A percentile compares a stretch with the other conserved stretches of the same genome.
phyloP scores from a whole-genome alignment of 2,797 vertebrate species.

The Darevskia mixta region DNA sequence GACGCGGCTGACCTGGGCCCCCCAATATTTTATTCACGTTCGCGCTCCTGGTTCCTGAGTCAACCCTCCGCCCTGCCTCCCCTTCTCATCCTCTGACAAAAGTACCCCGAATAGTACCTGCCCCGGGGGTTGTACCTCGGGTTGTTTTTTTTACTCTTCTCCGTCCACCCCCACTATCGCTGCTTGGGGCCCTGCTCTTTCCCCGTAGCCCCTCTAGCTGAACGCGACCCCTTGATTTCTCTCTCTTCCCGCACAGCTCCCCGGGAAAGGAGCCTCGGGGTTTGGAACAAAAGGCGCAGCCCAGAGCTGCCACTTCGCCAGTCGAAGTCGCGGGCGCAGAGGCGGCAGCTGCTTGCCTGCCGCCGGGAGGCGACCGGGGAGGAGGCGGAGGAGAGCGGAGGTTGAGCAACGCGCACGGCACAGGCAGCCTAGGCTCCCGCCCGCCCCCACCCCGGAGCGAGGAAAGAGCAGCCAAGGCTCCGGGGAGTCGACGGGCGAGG shows the following conservation, averaged over 20 bases:
- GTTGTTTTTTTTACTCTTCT: too few species aligned
- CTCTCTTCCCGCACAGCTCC: neutral
- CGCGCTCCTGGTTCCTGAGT: too few species aligned
- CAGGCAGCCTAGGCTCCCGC: neutral
- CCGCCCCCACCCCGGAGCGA: neutral
- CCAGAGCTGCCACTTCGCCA: neutral
- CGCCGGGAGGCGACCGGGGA: neutral
- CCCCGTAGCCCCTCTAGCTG: neutral
- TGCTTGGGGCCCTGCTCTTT: neutral
- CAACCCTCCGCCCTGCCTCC: too few species aligned
- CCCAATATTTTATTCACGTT: too few species aligned
- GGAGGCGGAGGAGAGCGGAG: neutral
- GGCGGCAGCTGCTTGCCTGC: neutral
- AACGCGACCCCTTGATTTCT: rapidly evolving
- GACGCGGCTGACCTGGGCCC: too few species aligned
- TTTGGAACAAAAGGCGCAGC: neutral
- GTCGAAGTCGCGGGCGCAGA: neutral
- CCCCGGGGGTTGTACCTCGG: too few species aligned
- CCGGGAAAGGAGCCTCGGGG: neutral
- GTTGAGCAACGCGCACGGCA: neutral
- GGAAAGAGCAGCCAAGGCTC: neutral
- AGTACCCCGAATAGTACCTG: too few species aligned
- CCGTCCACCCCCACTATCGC: too few species aligned
- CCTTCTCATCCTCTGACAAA: too few species aligned
- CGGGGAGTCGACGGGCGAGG: neutral